Conservation (phyloP, 2,113 vertebrate species). For the Calidris pugnax region DNA sequence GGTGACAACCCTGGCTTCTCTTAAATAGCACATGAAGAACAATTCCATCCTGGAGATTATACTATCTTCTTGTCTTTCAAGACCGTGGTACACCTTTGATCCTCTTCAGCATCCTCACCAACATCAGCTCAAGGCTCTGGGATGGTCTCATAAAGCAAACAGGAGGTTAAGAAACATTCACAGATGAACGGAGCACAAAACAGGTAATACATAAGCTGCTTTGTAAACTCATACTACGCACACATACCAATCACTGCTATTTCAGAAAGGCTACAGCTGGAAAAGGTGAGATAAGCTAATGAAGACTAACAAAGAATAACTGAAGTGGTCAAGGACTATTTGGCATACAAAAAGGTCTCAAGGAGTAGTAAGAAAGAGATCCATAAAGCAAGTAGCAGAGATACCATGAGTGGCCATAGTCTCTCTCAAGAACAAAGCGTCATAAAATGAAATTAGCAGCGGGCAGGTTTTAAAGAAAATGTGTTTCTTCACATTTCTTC, state of each 20-base stretch:
- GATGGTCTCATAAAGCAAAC: background rate
- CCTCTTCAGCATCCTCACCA: background rate
- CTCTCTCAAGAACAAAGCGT: background rate
- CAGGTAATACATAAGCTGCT: background rate
- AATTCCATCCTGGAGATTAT: background rate
- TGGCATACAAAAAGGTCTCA: background rate
- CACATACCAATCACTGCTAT: background rate
- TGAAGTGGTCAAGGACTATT: background rate
- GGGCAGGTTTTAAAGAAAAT: background rate
- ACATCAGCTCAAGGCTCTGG: background rate
- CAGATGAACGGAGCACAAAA: background rate
- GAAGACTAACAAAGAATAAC: background rate
- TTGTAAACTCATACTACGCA: background rate
- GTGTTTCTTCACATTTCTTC: background rate
- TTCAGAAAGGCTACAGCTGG: background rate
- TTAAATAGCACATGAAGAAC: fast-evolving
- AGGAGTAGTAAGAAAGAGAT: background rate
- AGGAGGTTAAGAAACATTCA: background rate
- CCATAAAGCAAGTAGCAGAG: fast-evolving
- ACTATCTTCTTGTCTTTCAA: background rate
- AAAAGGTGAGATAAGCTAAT: background rate
- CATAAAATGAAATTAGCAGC: background rate
- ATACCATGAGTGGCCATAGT: background rate
- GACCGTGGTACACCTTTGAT: background rate
- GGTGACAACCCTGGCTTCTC: background rate